Percentiles rank a stretch among this genome's conserved stretches.
Evolutionary conservation across 2,888 invertebrate species (phyloP).

Genomic region (Erebia palarica): DNA sequence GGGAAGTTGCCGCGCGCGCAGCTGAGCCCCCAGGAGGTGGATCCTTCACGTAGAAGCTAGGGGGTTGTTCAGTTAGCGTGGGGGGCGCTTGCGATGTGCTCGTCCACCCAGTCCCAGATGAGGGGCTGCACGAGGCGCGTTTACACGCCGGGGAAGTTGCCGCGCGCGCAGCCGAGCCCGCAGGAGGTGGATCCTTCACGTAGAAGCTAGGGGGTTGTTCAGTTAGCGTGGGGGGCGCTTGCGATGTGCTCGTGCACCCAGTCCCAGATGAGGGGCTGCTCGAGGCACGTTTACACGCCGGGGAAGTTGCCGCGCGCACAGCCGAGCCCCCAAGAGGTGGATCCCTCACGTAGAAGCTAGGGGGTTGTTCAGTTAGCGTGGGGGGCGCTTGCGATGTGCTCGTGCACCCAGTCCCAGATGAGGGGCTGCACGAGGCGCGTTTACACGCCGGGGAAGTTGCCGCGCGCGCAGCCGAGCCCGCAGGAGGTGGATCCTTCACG

Average conservation of each 20-base stretch:
- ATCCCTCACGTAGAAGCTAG: too few species aligned
- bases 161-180: conserved; percentile 76
- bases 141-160: conserved; percentile 80
- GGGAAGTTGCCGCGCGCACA: too few species aligned
- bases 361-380: conserved; percentile 39
- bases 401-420: conserved; percentile 70
- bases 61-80: conserved; percentile 39
- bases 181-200: conserved; percentile 65
- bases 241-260: too few species aligned
- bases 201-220: conserved; percentile 48
- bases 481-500: conserved; percentile 65
- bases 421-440: conserved; percentile 63
- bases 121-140: conserved; percentile 63
- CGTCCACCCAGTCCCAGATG: conserved; percentile 70
- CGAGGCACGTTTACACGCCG: too few species aligned
- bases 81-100: conserved; percentile 51
- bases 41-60: too few species aligned
- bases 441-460: conserved; percentile 80
- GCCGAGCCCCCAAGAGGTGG: too few species aligned
- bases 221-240: too few species aligned
- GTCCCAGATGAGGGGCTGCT: too few species aligned
- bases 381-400: conserved; percentile 51
- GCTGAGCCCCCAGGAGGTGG: too few species aligned
- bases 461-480: conserved; percentile 76
- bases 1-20: too few species aligned